Percentiles rank a stretch among this genome's conserved stretches.
These are phyloP conservation scores for Pygoscelis adeliae DNA, from an alignment of 2,113 vertebrate genomes.

Conservation along the genomic window DNA sequence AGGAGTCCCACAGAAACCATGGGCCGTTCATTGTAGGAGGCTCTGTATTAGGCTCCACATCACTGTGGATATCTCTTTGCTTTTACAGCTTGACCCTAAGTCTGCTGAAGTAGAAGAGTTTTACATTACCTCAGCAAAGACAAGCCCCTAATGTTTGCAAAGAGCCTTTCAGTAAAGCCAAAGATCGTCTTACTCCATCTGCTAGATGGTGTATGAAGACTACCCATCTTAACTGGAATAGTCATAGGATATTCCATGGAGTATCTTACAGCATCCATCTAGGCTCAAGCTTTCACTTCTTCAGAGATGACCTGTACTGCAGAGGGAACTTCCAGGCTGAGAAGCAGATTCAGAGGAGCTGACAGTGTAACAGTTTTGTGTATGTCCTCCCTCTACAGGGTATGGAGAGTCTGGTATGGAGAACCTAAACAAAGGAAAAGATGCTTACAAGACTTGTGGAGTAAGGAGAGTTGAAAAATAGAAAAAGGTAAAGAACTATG, in stretches of 20 bases:
- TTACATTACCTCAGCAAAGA: background rate
- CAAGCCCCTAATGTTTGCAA: background rate
- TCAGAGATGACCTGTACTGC: background rate
- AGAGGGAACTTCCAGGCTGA: background rate
- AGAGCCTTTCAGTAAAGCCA: background rate
- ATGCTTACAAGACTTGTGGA: background rate
- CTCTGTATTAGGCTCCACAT: background rate
- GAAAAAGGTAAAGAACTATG: background rate
- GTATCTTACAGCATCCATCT: background rate
- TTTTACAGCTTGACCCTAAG: background rate
- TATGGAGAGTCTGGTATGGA: background rate
- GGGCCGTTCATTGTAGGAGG: background rate
- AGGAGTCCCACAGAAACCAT: background rate
- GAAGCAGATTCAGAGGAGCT: background rate
- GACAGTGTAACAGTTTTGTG: background rate
- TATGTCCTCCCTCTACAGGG: background rate
- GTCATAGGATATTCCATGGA: background rate
- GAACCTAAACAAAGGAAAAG: background rate
- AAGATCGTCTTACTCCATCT: background rate
- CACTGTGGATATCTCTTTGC: background rate
- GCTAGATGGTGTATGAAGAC: background rate
- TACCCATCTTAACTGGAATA: background rate
- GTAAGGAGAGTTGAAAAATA: background rate
- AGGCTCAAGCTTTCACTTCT: background rate
- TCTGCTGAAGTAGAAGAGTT: background rate